These are phyloP conservation scores for Brachirus orientalis DNA, from an alignment of 2,113 vertebrate genomes.

Conservation along the genomic window DNA sequence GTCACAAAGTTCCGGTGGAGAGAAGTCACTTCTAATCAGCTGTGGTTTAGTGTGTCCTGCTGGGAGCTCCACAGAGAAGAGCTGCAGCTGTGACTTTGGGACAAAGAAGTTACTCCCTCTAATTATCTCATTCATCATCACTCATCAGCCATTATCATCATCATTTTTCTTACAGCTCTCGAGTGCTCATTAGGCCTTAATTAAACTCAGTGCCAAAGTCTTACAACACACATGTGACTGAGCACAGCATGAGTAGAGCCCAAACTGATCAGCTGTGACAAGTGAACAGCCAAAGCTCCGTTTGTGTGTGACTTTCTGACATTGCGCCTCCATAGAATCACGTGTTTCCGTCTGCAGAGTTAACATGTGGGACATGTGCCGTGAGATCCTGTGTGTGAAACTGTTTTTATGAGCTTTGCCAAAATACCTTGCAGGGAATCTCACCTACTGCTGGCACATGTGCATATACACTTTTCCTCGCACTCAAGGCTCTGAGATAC, in stretches of 20 bases:
- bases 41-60: constrained; percentile 61
- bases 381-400: constrained; percentile 31
- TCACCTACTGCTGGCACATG: constrained; percentile 23
- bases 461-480: neutral
- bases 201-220: constrained; percentile 60
- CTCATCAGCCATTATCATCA: neutral
- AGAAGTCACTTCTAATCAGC: constrained; percentile 49
- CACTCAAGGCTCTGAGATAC: neutral
- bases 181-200: constrained; percentile 58
- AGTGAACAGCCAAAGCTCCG: constrained; percentile 35
- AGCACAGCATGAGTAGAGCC: constrained; percentile 49
- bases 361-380: constrained; percentile 32
- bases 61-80: constrained; percentile 36
- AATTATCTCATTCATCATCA: neutral
- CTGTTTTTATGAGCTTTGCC: constrained; percentile 26
- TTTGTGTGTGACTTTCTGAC: constrained; percentile 54
- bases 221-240: constrained; percentile 52
- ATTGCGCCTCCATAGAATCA: constrained; percentile 36
- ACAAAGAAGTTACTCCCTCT: constrained; percentile 20
- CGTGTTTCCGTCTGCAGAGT: constrained; percentile 18
- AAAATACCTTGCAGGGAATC: constrained; percentile 24
- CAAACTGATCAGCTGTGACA: constrained; percentile 51
- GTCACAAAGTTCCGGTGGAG: constrained; percentile 15
- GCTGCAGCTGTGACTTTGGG: constrained; percentile 43
- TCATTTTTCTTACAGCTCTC: neutral